phyloP scores from a whole-genome alignment of 2,113 vertebrate species.

The Todiramphus chloris region DNA sequence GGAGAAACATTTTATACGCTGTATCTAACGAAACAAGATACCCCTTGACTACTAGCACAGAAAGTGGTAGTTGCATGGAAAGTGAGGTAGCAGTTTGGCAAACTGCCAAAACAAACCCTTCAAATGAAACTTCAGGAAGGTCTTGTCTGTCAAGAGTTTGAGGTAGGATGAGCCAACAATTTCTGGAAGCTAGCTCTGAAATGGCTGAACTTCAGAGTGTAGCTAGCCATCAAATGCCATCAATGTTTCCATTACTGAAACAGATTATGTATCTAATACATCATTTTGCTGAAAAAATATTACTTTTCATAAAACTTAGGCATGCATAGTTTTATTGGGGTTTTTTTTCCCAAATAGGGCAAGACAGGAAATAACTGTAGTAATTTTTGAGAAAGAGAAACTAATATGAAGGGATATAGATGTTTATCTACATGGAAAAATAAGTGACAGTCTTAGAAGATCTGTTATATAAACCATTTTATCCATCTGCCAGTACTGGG shows the following conservation, averaged over 20 bases:
- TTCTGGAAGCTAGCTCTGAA: conserved; percentile 11
- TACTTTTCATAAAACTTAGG: background rate
- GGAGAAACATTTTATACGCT: background rate
- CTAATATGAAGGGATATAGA: background rate
- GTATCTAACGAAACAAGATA: background rate
- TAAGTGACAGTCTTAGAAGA: background rate
- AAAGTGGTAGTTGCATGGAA: background rate
- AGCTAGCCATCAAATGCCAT: background rate
- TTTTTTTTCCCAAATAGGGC: background rate
- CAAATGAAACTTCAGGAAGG: background rate
- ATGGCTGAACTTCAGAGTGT: background rate
- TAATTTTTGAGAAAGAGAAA: background rate
- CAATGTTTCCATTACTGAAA: background rate
- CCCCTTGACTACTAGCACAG: background rate
- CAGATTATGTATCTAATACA: background rate
- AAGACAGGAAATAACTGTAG: background rate
- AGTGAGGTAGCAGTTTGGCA: background rate
- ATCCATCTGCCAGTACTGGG: background rate
- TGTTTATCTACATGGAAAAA: background rate
- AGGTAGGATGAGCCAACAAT: background rate
- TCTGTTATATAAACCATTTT: background rate
- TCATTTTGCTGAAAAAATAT: background rate
- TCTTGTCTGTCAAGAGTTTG: background rate
- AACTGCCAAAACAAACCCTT: background rate
- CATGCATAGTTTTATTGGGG: background rate